Base-by-base conservation (phyloP, 2,113 vertebrate species). In the Girardinichthys multiradiatus region DNA sequence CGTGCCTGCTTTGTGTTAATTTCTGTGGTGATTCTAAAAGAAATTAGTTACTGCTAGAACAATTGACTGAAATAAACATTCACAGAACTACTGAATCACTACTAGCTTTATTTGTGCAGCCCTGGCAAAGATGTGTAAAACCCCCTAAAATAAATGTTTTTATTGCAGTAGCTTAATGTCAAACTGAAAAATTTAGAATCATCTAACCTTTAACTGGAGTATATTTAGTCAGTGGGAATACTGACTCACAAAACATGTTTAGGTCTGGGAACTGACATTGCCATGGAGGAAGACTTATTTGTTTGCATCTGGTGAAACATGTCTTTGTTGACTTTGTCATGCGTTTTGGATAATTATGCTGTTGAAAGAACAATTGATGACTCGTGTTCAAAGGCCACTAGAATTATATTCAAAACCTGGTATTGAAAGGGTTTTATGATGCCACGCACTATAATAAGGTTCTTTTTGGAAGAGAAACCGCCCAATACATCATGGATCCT, bases 1-100 rank as follows among this genome's bases (percentile, higher is more conserved):
- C 45, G 37, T 14, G 24, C 51, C 26, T 64, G 68, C 64, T 74
- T 77, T 82, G 35, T 64, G 63, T 72, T 76, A 7, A 13, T 60
- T 21, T 45, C 42, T 62, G 54, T 0, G 13, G 51, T 15, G 39
- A 68, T 64, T 64, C 66, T 57, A 6, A n/a, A 74, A 61, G 21
- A 65, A 24, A 19, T 2, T 57, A 45, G 39, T 35, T 54, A 42
- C 19, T 73, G 57, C 61, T 39, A 2, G 15, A 63, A 37, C 63
- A 57, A 24, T 8, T n/a, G 61, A 10, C 19, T 54, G 24, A 24
- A 54, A 54, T 54, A 54, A 54, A 54, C 48, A 54, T 21, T 17
- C 24, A 54, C 19, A n/a, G 48, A 24, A 54, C n/a, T 54, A n/a
- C 21, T 51, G 48, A 51, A 51, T 24, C 48, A 54, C 21, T 19